A percentile compares a stretch with the other conserved stretches of the same genome.
These are phyloP conservation scores for Melanotaenia trifasciata DNA, from an alignment of 2,797 vertebrate species.

Conservation along the genomic window DNA sequence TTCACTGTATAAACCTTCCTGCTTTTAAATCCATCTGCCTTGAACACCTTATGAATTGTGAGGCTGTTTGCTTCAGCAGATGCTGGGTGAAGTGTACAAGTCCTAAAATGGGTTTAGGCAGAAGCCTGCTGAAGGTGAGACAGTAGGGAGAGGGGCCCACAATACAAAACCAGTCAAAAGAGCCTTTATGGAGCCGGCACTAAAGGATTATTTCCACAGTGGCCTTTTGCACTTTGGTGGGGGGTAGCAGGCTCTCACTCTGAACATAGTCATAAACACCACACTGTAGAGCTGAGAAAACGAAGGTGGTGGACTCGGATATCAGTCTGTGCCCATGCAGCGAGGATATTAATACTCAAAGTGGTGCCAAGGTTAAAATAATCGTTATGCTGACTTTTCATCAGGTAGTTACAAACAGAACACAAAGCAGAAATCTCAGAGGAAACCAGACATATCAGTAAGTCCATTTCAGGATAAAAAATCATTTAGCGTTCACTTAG, in stretches of 20 bases:
- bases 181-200: constrained; percentile 50
- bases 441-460: no score
- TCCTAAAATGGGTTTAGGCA: constrained; percentile 36
- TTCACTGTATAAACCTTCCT: no score
- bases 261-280: constrained; percentile 62
- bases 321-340: background rate
- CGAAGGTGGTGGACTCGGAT: constrained; percentile 25
- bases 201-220: constrained; percentile 69
- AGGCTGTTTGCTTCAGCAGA: no score
- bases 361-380: constrained; percentile 19
- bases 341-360: background rate
- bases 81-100: constrained; percentile 7
- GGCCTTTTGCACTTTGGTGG: constrained; percentile 65
- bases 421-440: background rate
- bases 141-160: constrained; percentile 17
- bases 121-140: constrained; percentile 41
- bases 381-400: constrained; percentile 7
- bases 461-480: background rate
- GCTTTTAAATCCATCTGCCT: no score
- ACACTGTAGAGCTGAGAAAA: constrained; percentile 36
- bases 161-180: constrained; percentile 53
- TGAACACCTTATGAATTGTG: no score
- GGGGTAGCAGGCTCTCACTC: constrained; percentile 31
- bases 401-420: background rate
- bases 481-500: constrained; percentile 14